These are phyloP conservation scores for Aphidius gifuensis DNA, from an alignment of 1,140 invertebrate genomes.

Conservation along the genomic window DNA sequence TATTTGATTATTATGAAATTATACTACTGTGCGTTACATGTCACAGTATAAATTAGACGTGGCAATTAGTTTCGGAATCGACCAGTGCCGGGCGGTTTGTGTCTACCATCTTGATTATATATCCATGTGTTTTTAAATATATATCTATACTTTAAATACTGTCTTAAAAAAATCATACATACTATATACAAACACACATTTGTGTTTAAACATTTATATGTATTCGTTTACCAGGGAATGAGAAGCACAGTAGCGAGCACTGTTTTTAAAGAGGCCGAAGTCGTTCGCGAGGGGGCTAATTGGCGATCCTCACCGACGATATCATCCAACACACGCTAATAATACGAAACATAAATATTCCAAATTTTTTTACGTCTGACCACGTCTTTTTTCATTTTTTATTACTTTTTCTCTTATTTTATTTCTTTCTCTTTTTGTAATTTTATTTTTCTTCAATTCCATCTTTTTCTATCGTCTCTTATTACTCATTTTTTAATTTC, in stretches of 20 bases:
- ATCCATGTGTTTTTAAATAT: not conserved
- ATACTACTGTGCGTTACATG: slow-evolving; percentile 47
- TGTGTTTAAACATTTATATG: too few species aligned
- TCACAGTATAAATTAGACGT: slow-evolving; percentile 55
- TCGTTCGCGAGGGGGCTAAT: slow-evolving; percentile 45
- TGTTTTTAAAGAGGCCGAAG: slow-evolving; percentile 52
- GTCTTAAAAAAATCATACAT: too few species aligned
- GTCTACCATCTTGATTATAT: slow-evolving; percentile 55
- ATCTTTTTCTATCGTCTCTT: slow-evolving; percentile 2
- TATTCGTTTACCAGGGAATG: too few species aligned
- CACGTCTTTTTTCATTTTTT: slow-evolving; percentile 16
- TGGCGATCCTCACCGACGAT: slow-evolving; percentile 55
- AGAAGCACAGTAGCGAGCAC: slow-evolving; percentile 49
- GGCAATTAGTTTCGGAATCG: slow-evolving; percentile 55
- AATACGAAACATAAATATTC: slow-evolving; percentile 55
- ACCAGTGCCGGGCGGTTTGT: slow-evolving; percentile 48
- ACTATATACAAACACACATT: too few species aligned
- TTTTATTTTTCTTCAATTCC: not conserved
- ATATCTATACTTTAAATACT: too few species aligned
- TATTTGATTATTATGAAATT: slow-evolving; percentile 41
- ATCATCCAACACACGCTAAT: slow-evolving; percentile 51
- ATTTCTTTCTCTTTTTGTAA: not conserved
- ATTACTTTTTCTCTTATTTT: slow-evolving; percentile 11
- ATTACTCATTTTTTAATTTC: slow-evolving; percentile 16
- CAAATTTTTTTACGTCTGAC: slow-evolving; percentile 46